Percentiles rank a stretch among this genome's conserved stretches.
These are phyloP conservation scores for Silurus aristotelis DNA, from an alignment of 2,797 vertebrate genomes.

Conservation along the genomic window DNA sequence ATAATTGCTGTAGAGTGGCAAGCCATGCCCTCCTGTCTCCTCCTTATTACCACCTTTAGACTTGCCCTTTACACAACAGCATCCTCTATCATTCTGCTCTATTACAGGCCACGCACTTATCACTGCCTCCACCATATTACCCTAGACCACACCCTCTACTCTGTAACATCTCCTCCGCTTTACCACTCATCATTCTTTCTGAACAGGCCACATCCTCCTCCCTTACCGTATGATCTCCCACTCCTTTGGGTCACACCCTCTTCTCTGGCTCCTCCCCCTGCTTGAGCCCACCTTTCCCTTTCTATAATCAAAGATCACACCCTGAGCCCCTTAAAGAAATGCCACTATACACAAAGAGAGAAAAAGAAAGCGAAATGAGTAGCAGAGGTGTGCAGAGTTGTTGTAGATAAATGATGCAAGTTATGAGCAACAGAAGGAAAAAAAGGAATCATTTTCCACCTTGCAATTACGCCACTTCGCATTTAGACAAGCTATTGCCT, in stretches of 20 bases:
- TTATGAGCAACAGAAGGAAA: conserved; percentile 1
- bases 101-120: conserved; percentile 3
- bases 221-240: background rate
- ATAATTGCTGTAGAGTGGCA: conserved; percentile 16
- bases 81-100: background rate
- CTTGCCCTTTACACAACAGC: background rate
- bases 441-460: conserved; percentile 1
- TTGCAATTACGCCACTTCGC: conserved; percentile 14
- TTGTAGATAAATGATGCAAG: conserved; percentile 26
- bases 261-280: background rate
- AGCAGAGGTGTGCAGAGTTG: conserved; percentile 9
- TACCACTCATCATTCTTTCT: background rate
- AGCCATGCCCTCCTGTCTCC: conserved; percentile 11
- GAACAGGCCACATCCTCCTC: background rate
- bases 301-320: background rate
- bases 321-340: background rate
- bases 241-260: background rate
- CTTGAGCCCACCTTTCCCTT: background rate
- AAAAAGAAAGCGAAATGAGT: conserved; percentile 8
- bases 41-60: background rate
- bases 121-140: conserved; percentile 1
- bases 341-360: background rate
- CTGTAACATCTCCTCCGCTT: background rate
- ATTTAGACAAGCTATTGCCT: conserved; percentile 10
- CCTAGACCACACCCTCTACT: background rate